Evolutionary conservation across 2,888 invertebrate species (phyloP).

Genomic region (Anthoptus insignis): DNA sequence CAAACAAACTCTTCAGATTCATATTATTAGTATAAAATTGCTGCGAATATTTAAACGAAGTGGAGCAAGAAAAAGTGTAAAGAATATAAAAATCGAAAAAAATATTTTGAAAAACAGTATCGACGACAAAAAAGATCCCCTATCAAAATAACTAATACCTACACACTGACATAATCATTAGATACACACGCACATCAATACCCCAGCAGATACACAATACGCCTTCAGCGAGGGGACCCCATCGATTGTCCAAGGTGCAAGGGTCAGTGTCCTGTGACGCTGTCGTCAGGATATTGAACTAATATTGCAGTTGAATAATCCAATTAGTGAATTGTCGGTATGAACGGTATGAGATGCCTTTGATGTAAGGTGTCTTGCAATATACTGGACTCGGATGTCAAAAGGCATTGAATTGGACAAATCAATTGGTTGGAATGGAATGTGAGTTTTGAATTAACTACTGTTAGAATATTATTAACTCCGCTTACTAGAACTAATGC

Average conservation of each 20-base stretch:
- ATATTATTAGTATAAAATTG: too few species aligned
- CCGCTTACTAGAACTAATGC: background rate
- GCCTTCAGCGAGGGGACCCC: constrained; percentile 54
- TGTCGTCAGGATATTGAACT: constrained; percentile 70
- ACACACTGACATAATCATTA: background rate
- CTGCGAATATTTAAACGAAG: too few species aligned
- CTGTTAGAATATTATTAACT: background rate
- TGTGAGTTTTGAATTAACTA: background rate
- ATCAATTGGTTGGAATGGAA: constrained; percentile 32
- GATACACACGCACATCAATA: constrained; percentile 24
- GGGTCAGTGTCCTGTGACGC: constrained; percentile 75
- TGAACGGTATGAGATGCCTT: constrained; percentile 60
- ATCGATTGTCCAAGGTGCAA: constrained; percentile 67
- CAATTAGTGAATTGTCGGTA: constrained; percentile 70
- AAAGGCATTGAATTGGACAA: constrained; percentile 18
- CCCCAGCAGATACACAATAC: constrained; percentile 52
- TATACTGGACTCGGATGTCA: constrained; percentile 20
- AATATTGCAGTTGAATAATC: constrained; percentile 77
- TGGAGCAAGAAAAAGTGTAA: too few species aligned
- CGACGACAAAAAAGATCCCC: constrained; percentile 3
- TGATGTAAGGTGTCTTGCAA: constrained; percentile 56
- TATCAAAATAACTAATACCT: constrained; percentile 9
- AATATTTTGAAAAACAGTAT: background rate
- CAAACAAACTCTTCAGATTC: too few species aligned
- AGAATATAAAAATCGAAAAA: too few species aligned